Percentiles rank a stretch among this genome's conserved stretches.
Conservation (phyloP, 2,797 vertebrate species). For the Oceanodroma leucorhoa region DNA sequence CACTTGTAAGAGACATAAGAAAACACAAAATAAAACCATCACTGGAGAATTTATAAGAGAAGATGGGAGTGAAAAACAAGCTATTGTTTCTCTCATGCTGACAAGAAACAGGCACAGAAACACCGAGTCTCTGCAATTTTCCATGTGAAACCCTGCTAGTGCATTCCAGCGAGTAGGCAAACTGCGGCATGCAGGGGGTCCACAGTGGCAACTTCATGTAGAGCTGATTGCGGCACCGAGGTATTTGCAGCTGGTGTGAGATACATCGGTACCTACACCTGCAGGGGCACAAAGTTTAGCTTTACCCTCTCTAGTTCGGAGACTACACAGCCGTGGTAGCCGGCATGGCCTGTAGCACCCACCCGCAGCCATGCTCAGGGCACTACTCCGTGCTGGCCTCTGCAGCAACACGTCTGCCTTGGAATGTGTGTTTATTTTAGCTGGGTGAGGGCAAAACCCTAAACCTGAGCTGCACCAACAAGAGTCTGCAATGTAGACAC, state of each 20-base stretch:
- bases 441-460: not conserved
- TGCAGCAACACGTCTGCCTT: fast-evolving
- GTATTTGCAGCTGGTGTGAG: not conserved
- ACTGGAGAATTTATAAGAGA: not conserved
- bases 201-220: fast-evolving
- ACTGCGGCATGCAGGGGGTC: fast-evolving
- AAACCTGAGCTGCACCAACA: not conserved
- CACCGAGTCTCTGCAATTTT: not conserved
- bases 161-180: fast-evolving
- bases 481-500: not conserved
- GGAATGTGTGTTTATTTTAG: not conserved
- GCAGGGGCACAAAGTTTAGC: not conserved
- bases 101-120: not conserved
- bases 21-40: not conserved
- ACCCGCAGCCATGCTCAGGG: not conserved
- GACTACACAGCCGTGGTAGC: not conserved
- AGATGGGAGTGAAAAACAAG: not conserved
- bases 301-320: not conserved
- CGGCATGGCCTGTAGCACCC: not conserved
- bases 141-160: not conserved
- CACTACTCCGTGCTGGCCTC: too few species aligned
- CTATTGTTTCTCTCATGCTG: not conserved
- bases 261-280: too few species aligned
- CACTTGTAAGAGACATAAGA: not conserved
- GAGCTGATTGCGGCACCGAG: not conserved